These are phyloP conservation scores for Ryuthela nishihirai DNA, from an alignment of 2,888 invertebrate genomes.

Conservation along the genomic window DNA sequence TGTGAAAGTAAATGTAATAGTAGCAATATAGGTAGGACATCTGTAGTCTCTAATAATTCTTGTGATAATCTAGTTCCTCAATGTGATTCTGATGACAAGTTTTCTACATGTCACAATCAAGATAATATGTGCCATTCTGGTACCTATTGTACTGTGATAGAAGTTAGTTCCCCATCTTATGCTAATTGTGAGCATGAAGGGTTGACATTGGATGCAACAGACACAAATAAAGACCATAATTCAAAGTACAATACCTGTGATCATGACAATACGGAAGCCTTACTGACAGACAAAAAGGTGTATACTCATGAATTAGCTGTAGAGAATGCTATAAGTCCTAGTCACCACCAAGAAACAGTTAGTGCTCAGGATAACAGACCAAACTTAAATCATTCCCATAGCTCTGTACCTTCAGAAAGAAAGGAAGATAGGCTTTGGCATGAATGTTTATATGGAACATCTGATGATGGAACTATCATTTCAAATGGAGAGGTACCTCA, in stretches of 20 bases:
- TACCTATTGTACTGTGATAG: conserved; percentile 25
- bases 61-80: conserved; percentile 37
- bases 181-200: not conserved
- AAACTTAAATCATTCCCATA: too few species aligned
- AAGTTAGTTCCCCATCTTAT: conserved; percentile 12
- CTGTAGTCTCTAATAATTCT: conserved; percentile 14
- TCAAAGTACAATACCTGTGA: not conserved
- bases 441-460: conserved; percentile 1
- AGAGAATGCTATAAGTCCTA: too few species aligned
- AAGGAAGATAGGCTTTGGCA: conserved; percentile 11
- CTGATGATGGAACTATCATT: conserved; percentile 3
- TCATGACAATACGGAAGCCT: not conserved
- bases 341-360: too few species aligned
- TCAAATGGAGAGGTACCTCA: conserved; percentile 9
- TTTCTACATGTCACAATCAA: conserved; percentile 18
- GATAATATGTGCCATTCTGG: conserved; percentile 28
- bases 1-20: not conserved
- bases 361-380: too few species aligned
- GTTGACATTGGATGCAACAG: not conserved
- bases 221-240: not conserved
- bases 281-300: too few species aligned
- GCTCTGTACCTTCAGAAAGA: too few species aligned
- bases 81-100: conserved; percentile 9
- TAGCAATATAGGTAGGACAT: not conserved
- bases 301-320: too few species aligned